Base-by-base conservation (phyloP, 2,888 invertebrate genomes). In the Chrysomela aeneicollis region DNA sequence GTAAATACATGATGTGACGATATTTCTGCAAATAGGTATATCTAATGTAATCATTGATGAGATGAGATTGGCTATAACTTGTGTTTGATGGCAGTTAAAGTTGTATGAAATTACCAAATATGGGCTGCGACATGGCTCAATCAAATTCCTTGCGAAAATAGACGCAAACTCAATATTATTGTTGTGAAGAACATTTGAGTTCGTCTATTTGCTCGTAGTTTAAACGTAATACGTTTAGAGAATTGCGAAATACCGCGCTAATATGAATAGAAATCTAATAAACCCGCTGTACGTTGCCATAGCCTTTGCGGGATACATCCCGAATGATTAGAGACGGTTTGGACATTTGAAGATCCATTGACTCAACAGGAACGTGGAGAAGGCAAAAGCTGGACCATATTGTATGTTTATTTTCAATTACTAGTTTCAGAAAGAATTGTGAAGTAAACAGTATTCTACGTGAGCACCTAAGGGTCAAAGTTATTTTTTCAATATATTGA, bases 191-290 rank as follows among this genome's bases (percentile, higher is more conserved):
- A 64, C 64, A 64, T 64, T 59, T 59, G 54, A 64, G 64, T 64
- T 64, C 55, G 59, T 63, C 59, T 63, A 59, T 63, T 59, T 63
- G 57, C 55, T 49, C 55, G 42, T 62, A 72, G 65, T 70, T 73
- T 73, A 73, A 76, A 76, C 71, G 73, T 77, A 77, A 78, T 77
- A 72, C 76, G 8, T 10, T 35, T 72, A 70, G 73, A 72, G 76
- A 78, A 77, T 78, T 78, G 76, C 75, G 76, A 35, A 35, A 76
- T n/a, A 77, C 75, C 78, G 78, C 79, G 79, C 79, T 78, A 80
- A 80, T 79, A 76, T 77, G 76, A 76, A 59, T 46, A 60, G 59
- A 77, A 78, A 79, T 76, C 77, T 78, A 80, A 79, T 79, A 78
- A 79, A 78, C 78, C 78, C 78, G 73, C 74, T 77, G 77, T 35